phyloP scores from a whole-genome alignment of 2,113 vertebrate genomes.

The Dendropsophus ebraccatus region DNA sequence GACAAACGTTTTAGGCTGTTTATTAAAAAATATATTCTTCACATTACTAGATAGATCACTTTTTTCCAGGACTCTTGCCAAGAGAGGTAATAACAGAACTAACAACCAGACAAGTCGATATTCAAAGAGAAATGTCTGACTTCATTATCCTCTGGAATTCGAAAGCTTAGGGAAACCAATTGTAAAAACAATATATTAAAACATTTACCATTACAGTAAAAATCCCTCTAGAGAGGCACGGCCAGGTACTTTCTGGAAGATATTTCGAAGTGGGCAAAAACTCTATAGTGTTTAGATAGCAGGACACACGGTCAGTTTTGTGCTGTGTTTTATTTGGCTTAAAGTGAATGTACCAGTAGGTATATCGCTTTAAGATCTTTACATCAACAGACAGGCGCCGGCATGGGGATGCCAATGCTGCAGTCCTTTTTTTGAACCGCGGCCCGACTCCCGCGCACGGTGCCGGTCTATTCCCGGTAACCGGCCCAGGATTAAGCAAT shows the following conservation, averaged over 20 bases:
- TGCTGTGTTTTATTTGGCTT: too few species aligned
- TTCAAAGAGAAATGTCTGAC: conserved; percentile 45
- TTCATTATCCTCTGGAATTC: conserved; percentile 52
- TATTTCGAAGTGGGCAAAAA: too few species aligned
- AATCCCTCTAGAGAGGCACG: conserved; percentile 22
- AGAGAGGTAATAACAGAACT: conserved; percentile 43
- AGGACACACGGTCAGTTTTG: too few species aligned
- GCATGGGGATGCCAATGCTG: too few species aligned
- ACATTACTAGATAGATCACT: conserved; percentile 44
- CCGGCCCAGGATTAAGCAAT: too few species aligned
- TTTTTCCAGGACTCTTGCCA: conserved; percentile 49
- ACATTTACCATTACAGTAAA: conserved; percentile 43
- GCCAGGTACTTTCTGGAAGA: conserved; percentile 48
- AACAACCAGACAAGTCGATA: conserved; percentile 45
- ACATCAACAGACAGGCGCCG: too few species aligned
- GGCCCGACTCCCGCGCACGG: too few species aligned
- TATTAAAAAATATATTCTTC: conserved; percentile 50
- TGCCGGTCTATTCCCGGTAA: too few species aligned
- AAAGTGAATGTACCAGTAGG: too few species aligned
- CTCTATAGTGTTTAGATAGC: too few species aligned
- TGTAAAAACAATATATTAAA: conserved; percentile 50
- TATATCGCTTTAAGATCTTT: too few species aligned
- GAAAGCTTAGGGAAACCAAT: conserved; percentile 31
- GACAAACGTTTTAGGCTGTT: conserved; percentile 38
- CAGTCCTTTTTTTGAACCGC: too few species aligned